Evolutionary conservation across 2,113 vertebrate species (phyloP), one percentile per base, ranked within the genome.

Genomic region (Riparia riparia): DNA sequence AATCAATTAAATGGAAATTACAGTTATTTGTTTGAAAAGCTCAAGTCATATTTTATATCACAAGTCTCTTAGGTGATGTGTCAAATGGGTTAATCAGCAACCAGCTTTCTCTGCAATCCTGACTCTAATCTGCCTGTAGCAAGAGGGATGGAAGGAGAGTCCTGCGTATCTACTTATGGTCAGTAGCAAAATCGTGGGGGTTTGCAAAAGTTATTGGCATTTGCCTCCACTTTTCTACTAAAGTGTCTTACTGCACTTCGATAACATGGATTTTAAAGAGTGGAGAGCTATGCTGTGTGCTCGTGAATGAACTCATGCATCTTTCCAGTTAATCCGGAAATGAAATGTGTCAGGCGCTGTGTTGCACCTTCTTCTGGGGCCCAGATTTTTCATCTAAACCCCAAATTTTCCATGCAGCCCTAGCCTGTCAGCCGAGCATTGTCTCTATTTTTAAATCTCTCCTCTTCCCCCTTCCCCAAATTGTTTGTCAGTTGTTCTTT

Each of bases 1-100:
- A 97, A 95, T 94, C 71, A 95, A 90, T 97, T 97, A 96, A 95
- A 89, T 63, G 18, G 45, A 91, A 97, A 96, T 97, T 95, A 81
- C 13, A 92, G 82, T 85, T 97, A 92, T 96, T 96, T 97, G 77
- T 97, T 94, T 93, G 73, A 96, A 96, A 95, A 93, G 50, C 89
- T 95, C 51, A 86, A 92, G 82, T 89, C 66, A 32, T 92, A 89
- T 95, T 97, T 97, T 84, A 89, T 26, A 91, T 72, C 68, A 66
- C 45, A 86, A 86, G 58, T 88, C 45, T 95, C 54, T 81, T 63
- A 70, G 70, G 58, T 96, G 96, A 87, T 5, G 29, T 60, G 71
- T 90, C 64, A 96, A 77, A 82, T 3, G 10, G 53, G 84, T 93
- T 96, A 96, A 96, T 96, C 68, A 93, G 17, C 70, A 90, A 77